These are phyloP conservation scores for Eupithecia vulgata DNA, from an alignment of 2,888 invertebrate genomes.

Conservation along the genomic window DNA sequence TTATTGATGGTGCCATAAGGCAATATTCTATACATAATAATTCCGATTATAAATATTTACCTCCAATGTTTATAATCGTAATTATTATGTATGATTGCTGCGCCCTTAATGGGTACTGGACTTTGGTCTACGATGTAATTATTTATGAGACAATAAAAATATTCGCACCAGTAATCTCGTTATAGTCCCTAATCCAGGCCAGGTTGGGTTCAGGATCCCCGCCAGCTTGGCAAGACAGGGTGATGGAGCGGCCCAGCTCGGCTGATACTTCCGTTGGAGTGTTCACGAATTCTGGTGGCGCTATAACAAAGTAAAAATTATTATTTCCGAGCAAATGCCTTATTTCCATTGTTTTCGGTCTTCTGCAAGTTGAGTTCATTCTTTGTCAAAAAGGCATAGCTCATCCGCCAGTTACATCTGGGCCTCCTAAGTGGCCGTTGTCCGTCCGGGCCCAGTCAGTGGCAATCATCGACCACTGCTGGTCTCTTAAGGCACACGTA, in stretches of 20 bases:
- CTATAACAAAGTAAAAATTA: slow-evolving; percentile 52
- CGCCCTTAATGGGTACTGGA: not conserved
- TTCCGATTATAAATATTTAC: too few relatives aligned
- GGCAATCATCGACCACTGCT: too few relatives aligned
- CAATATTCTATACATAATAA: too few relatives aligned
- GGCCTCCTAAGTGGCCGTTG: not conserved
- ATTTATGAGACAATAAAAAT: not conserved
- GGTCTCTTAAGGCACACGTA: not conserved
- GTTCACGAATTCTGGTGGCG: slow-evolving; percentile 65
- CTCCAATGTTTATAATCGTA: not conserved
- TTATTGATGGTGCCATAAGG: too few relatives aligned
- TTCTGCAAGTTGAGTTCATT: not conserved
- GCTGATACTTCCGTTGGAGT: slow-evolving; percentile 59
- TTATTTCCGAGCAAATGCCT: not conserved
- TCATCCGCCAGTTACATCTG: not conserved
- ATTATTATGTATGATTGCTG: not conserved
- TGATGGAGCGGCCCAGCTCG: slow-evolving; percentile 66
- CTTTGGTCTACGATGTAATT: not conserved
- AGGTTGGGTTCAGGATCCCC: slow-evolving; percentile 72
- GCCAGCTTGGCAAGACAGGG: slow-evolving; percentile 66
- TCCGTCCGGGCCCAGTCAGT: not conserved
- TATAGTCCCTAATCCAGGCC: slow-evolving; percentile 62
- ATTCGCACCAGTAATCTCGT: slow-evolving; percentile 58
- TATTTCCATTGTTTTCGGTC: too few relatives aligned
- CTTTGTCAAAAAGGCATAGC: not conserved